Evolutionary conservation across 2,888 invertebrate genomes (phyloP).

Genomic region (Drosophila affinis): DNA sequence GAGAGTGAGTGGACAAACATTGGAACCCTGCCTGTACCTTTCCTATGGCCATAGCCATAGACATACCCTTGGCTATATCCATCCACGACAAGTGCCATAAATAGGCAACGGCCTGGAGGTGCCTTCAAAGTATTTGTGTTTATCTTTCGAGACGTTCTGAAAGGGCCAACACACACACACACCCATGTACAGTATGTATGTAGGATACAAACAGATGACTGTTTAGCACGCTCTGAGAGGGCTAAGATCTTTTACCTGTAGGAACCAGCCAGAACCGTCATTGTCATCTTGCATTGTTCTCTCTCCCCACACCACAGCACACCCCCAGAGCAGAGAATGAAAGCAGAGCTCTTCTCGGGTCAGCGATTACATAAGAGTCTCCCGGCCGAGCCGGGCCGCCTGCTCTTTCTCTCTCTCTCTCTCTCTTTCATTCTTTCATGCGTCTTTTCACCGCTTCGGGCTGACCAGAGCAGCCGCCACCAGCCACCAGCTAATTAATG

Average conservation of each 20-base stretch:
- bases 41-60: constrained; percentile 9
- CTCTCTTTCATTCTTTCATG: constrained; percentile 26
- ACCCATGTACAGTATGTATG: background rate
- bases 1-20: constrained; percentile 41
- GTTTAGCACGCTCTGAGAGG: constrained; percentile 1
- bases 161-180: constrained; percentile 34
- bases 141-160: constrained; percentile 43
- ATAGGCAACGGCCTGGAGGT: constrained; percentile 61
- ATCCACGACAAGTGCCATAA: constrained; percentile 71
- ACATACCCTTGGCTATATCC: constrained; percentile 32
- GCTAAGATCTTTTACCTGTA: constrained; percentile 57
- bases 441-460: constrained; percentile 11
- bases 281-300: constrained; percentile 54
- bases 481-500: constrained; percentile 65
- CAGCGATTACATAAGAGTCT: constrained; percentile 45
- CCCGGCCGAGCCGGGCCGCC: background rate
- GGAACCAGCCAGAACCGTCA: constrained; percentile 30
- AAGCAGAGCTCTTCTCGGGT: constrained; percentile 21
- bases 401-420: background rate
- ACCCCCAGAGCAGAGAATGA: constrained; percentile 1
- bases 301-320: background rate
- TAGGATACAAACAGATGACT: constrained; percentile 10
- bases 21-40: constrained; percentile 36
- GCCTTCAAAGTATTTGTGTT: constrained; percentile 45
- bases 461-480: constrained; percentile 22